Percentiles rank a stretch among this genome's conserved stretches.
Conservation (phyloP, 92 coral and sea anemone genomes). For the Heteractis magnifica region DNA sequence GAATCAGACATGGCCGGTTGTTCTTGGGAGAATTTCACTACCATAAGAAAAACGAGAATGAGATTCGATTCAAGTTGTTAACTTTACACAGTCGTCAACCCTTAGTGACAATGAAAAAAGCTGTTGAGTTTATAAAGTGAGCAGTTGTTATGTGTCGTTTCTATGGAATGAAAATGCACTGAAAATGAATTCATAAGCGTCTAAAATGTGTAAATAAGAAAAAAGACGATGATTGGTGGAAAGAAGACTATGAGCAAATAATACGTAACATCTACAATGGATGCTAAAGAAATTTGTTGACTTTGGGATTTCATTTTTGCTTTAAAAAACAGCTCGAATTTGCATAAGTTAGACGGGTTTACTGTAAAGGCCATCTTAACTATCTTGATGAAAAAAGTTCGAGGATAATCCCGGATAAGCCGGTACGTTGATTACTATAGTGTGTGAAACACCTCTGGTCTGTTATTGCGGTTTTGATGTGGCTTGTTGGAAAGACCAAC, state of each 20-base stretch:
- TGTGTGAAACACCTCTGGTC: neutral
- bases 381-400: neutral
- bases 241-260: slow-evolving; percentile 17
- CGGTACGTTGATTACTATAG: neutral
- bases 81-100: neutral
- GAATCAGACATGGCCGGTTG: slow-evolving; percentile 74
- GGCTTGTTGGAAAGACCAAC: neutral
- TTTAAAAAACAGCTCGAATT: slow-evolving; percentile 7
- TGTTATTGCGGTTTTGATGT: neutral
- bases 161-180: slow-evolving; percentile 24
- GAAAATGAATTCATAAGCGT: slow-evolving; percentile 21
- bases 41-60: slow-evolving; percentile 9
- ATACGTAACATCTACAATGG: slow-evolving; percentile 28
- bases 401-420: neutral
- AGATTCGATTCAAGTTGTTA: neutral
- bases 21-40: slow-evolving; percentile 31
- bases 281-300: neutral
- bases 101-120: neutral
- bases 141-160: slow-evolving; percentile 33
- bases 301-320: slow-evolving; percentile 16
- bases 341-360: slow-evolving; percentile 21
- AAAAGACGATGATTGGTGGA: slow-evolving; percentile 26
- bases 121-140: slow-evolving; percentile 13
- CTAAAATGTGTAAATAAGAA: slow-evolving; percentile 34
- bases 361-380: neutral